A percentile compares a stretch with the other conserved stretches of the same genome.
Conservation (phyloP, 2,113 vertebrate species). For the Malaclemys terrapin region DNA sequence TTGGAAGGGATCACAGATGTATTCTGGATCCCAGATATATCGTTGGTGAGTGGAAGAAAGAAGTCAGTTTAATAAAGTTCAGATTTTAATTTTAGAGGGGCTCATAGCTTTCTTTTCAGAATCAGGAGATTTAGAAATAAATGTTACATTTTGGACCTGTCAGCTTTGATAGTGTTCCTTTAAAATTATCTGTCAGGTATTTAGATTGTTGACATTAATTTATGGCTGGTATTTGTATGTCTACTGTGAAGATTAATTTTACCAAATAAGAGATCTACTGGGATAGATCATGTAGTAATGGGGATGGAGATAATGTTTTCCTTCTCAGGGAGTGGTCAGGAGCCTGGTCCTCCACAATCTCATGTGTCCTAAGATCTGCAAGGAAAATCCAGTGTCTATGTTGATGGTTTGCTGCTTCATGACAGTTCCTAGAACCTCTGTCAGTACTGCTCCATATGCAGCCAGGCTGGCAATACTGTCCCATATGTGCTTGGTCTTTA, state of each 20-base stretch:
- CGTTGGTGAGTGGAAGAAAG: background rate
- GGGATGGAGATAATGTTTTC: background rate
- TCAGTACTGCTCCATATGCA: no score
- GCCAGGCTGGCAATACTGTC: accelerated
- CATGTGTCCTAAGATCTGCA: background rate
- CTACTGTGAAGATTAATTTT: background rate
- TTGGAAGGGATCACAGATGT: background rate
- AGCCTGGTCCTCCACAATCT: accelerated
- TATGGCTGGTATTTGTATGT: background rate
- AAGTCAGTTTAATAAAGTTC: background rate
- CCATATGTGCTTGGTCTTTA: background rate
- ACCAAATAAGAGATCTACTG: background rate
- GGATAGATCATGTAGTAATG: background rate
- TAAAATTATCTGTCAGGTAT: background rate
- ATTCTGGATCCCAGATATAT: background rate
- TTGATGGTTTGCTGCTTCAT: background rate
- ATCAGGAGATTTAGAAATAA: background rate
- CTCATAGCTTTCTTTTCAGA: background rate
- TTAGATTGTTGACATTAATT: background rate
- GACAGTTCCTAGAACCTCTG: background rate
- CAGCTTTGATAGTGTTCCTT: background rate
- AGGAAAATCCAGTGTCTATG: background rate
- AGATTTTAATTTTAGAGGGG: background rate
- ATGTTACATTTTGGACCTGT: background rate
- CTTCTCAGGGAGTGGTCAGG: background rate